Base-by-base conservation (phyloP, 2,113 vertebrate genomes). In the Pipra filicauda region DNA sequence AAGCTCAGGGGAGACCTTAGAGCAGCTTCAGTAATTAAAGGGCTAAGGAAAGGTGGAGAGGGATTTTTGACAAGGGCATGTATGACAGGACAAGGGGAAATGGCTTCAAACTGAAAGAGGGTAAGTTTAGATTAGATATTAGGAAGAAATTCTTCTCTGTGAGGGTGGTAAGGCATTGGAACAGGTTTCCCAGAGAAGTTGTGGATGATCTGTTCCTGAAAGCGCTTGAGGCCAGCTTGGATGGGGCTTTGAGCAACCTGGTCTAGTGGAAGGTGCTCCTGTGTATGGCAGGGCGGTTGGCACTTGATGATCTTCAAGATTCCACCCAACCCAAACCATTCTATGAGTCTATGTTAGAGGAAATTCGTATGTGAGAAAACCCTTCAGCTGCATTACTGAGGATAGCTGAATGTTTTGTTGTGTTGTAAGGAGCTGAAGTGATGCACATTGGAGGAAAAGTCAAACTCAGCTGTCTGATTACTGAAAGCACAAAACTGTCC, bases 181-280 rank as follows among this genome's bases (percentile, higher is more conserved):
- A 19, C 20, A 33, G 0, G 1, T 5, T 76, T 26, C 15, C 35
- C 14, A 28, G 6, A 27, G 17, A 76, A 64, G 27, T 0, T 37
- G 26, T 20, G 43, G 8, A 64, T 51, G 31, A 16, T 12, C 18
- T 9, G 28, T 37, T 8, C 12, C 43, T 64, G 10, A 5, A 64
- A 55, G 31, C 33, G 21, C 13, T 76, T 31, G 55, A 90, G 65
- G 57, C 31, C 26, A 70, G 18, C 12, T 0, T 37, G 39, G 10
- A 71, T 57, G 15, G 43, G 9, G 15, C 35, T 55, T 55, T 57
- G 12, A 64, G 26, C 49, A 64, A 24, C 2, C 26, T 57, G 8
- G 8, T 49, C 41, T 37, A 37, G 22, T 49, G 31, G 35, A 77
- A 49, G 15, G 7, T 49, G 15, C 11, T 28, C 7, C 22, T 64